Evolutionary conservation across 2,797 vertebrate genomes (phyloP), one percentile per base, ranked within the genome.

Genomic region (Gastrophryne carolinensis): DNA sequence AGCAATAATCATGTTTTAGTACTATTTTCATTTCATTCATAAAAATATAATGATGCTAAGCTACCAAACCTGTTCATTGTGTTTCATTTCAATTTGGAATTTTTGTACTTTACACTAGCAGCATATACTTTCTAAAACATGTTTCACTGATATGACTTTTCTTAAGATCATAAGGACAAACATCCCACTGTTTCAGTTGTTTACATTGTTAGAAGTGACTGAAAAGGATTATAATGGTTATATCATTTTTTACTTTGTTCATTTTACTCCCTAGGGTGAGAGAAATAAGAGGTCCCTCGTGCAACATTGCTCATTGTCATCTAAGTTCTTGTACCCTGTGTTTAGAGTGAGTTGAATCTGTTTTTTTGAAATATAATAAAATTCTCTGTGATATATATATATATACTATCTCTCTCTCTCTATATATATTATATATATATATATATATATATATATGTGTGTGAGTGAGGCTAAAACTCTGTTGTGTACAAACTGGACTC

Each of bases 261-360:
- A 60, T 56, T 75, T 75, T 75, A 75, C 73, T 64, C 60, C 73
- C 41, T 32, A 68, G 30, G 41, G 73, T 60, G 73, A 75, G 61
- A 68, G 49, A 52, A 75, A 75, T 39, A 68, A 75, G 71, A 32
- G 49, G 71, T 60, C 53, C 23, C 50, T 68, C 52, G 27, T 39
- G 54, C 53, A 67, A 75, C 64, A 75, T 61, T 57, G 50, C 35
- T 68, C 23, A 75, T 41, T 50, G 41, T 58, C 8, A 13, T 56
- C 35, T 64, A 37, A 64, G 27, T 50, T 17, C 52, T 60, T 75
- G 32, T 60, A 53, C 27, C 50, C n/a, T n/a, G n/a, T n/a, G n/a
- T n/a, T n/a, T n/a, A n/a, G n/a, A n/a, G n/a, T n/a, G n/a, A n/a
- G n/a, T n/a, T n/a, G 21, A 75, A 61, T 61, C 41, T 68, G 44